Base-by-base conservation (phyloP, 2,113 vertebrate species). In the Amphiprion percula region DNA sequence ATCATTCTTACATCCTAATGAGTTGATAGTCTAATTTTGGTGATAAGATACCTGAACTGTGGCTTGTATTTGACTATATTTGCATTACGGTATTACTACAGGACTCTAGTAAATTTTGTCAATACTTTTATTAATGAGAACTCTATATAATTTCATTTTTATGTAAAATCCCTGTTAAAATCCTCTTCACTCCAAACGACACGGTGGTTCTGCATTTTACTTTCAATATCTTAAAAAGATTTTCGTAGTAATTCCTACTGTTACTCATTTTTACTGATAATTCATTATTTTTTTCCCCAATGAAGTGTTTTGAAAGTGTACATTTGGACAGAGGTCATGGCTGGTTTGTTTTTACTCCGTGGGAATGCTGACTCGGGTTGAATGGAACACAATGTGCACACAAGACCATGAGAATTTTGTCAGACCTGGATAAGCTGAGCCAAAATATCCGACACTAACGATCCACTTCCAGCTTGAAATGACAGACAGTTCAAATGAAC, bases 361-460 rank as follows among this genome's bases (percentile, higher is more conserved):
- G 19, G 11, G 14, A 63, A 58, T 47, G 44, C 52, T 71, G 53
- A 63, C 70, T 26, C 50, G 67, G 46, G 8, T 56, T 44, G 17
- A 28, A 23, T 16, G 12, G 65, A 53, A 68, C 69, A 50, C 5
- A 5, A 19, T 1, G 23, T 78, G 3, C 41, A 65, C 47, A 53
- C 0, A 11, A 62, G n/a, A 56, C 4, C 11, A 1, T 28, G 33
- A 11, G 56, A n/a, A 10, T 9, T 11, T 46, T 74, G 30, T 21
- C 77, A 80, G 56, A 62, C 17, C 21, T 4, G 4, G 14, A 10
- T 8, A 15, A 59, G 4, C 24, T 2, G 0, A 28, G 66, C 19
- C 66, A 79, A 81, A 70, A 74, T 11, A 54, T 69, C 37, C 44
- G 19, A 28, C 26, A 1, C 19, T 21, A 50, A 2, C 1, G 14